phyloP scores from a whole-genome alignment of 2,888 invertebrate genomes.

The Eumerus sabulonum region DNA sequence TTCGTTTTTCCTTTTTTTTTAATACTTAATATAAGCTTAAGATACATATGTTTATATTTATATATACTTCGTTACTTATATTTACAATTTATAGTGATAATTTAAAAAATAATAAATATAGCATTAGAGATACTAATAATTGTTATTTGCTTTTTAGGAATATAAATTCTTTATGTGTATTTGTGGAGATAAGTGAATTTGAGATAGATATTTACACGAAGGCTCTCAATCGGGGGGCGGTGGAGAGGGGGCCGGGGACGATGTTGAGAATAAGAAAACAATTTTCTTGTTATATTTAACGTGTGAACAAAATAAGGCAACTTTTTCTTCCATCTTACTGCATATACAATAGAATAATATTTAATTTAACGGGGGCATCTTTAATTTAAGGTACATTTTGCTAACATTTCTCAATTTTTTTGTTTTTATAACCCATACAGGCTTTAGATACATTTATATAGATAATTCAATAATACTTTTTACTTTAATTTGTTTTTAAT shows the following conservation, averaged over 20 bases:
- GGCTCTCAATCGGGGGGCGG: not conserved
- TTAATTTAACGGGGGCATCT: conserved; percentile 59
- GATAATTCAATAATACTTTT: conserved; percentile 49
- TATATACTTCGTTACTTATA: conserved; percentile 55
- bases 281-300: conserved; percentile 23
- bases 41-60: conserved; percentile 43
- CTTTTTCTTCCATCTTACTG: conserved; percentile 62
- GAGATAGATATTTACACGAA: conserved; percentile 49
- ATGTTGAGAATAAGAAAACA: too few relatives aligned
- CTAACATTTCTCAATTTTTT: conserved; percentile 59
- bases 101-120: conserved; percentile 68
- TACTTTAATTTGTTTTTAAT: conserved; percentile 36
- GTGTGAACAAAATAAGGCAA: conserved; percentile 66
- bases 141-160: conserved; percentile 35
- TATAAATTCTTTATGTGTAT: conserved; percentile 54
- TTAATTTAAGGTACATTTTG: conserved; percentile 62
- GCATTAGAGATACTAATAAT: conserved; percentile 57
- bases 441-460: conserved; percentile 32
- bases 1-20: conserved; percentile 23
- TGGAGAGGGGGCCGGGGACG: too few relatives aligned
- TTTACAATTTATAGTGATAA: conserved; percentile 28
- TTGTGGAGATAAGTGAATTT: conserved; percentile 21
- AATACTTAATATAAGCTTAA: conserved; percentile 58
- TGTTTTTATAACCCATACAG: too few relatives aligned
- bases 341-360: not conserved